These are phyloP conservation scores for Spea hammondii DNA, from an alignment of 2,797 vertebrate species.

Conservation along the genomic window DNA sequence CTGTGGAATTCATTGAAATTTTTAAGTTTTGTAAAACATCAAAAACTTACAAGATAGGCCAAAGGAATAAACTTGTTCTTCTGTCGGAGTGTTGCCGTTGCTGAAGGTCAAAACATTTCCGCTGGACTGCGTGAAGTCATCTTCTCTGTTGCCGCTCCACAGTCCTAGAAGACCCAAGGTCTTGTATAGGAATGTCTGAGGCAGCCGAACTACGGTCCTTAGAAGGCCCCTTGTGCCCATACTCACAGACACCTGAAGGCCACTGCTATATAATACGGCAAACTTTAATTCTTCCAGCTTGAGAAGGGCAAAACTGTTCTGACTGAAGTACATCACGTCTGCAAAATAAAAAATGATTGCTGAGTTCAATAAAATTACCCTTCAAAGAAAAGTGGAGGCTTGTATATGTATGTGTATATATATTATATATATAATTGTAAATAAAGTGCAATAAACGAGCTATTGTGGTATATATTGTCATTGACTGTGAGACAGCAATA, in stretches of 20 bases:
- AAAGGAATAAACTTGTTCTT: slow-evolving; percentile 67
- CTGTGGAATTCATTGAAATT: neutral
- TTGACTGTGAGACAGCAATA: too few species aligned
- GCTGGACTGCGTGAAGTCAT: slow-evolving; percentile 77
- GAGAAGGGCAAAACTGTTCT: slow-evolving; percentile 38
- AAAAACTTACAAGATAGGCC: slow-evolving; percentile 76
- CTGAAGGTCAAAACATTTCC: slow-evolving; percentile 58
- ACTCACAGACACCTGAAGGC: slow-evolving; percentile 71
- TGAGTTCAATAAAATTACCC: neutral
- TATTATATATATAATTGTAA: too few species aligned
- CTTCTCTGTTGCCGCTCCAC: slow-evolving; percentile 69
- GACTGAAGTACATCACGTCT: slow-evolving; percentile 43
- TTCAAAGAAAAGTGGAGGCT: too few species aligned
- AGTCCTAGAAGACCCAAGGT: slow-evolving; percentile 78
- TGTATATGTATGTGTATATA: too few species aligned
- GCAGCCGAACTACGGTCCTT: slow-evolving; percentile 67
- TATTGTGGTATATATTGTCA: too few species aligned
- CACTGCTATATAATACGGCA: slow-evolving; percentile 65
- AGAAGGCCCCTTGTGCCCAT: slow-evolving; percentile 60
- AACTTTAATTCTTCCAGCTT: slow-evolving; percentile 54
- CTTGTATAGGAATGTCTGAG: slow-evolving; percentile 73
- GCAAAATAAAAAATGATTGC: slow-evolving; percentile 10
- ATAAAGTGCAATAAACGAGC: too few species aligned
- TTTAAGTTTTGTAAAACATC: neutral
- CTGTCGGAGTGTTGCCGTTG: slow-evolving; percentile 60